Base-by-base conservation (phyloP, 1,140 invertebrate genomes). In the Zaprionus lachaisei region DNA sequence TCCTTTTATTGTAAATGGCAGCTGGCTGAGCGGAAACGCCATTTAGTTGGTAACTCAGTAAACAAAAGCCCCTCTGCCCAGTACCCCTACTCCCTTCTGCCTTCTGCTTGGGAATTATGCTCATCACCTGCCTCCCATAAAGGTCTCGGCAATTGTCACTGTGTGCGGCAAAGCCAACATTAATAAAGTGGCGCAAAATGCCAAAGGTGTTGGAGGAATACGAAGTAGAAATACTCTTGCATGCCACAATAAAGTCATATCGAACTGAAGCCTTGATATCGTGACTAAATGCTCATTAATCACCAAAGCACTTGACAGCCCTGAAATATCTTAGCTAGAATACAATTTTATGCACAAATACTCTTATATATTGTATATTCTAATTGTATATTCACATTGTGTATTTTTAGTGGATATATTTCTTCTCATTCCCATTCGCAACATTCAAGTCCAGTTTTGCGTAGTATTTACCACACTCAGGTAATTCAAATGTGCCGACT, bases 1-100 rank as follows among this genome's bases (percentile, higher is more conserved):
- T 24, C 12, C 26, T 24, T 24, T 58, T 71, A 44, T 65, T 49
- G 34, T 64, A 38, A 69, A 41, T 60, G 44, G 15, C 55, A 54
- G 47, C 37, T 74, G 71, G 34, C 65, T 54, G n/a, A 11, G 31
- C 72, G 72, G 72, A 69, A 70, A 51, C 51, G 60, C 54, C 72
- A 70, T 69, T 73, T 47, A 61, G 65, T 47, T 68, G 15, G 54
- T 37, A 37, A 57, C 34, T 67, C 58, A 26, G 26, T 62, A 69
- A 69, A 74, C 49, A 68, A 17, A 1, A 5, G 6, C n/a, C 41
- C 7, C 41, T 47, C 41, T 9, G 0, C 5, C 38, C n/a, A 1
- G 0, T 12, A 0, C 1, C 1, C 38, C 38, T 41, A 15, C 2
- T 5, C 1, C 38, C 14, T 6, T 15, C 5, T 17, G 5, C 34